These are phyloP conservation scores for Gobionotothen gibberifrons DNA, from an alignment of 2,797 vertebrate genomes.

Conservation along the genomic window DNA sequence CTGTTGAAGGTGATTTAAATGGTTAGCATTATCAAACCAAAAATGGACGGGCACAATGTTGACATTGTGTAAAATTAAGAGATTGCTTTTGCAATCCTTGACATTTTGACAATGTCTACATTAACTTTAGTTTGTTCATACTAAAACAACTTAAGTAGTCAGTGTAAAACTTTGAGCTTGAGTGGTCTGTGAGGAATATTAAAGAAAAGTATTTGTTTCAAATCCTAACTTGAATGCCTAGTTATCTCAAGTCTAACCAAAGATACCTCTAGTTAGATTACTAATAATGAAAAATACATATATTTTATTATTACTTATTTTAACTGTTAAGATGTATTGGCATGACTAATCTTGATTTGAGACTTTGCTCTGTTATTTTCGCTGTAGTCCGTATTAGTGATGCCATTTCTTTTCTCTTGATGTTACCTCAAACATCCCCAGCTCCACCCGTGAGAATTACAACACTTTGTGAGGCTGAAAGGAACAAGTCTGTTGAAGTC, in stretches of 20 bases:
- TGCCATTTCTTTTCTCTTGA: conserved; percentile 75
- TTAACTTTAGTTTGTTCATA: conserved; percentile 58
- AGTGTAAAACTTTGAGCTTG: conserved; percentile 55
- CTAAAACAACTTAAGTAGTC: conserved; percentile 54
- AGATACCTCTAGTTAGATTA: conserved; percentile 53
- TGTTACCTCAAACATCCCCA: conserved; percentile 83
- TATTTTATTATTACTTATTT: conserved; percentile 51
- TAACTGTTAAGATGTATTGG: conserved; percentile 60
- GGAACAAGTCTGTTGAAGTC: conserved; percentile 75
- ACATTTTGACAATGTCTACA: conserved; percentile 62
- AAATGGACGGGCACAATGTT: conserved; percentile 72
- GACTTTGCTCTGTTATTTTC: conserved; percentile 57
- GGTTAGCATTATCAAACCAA: conserved; percentile 81
- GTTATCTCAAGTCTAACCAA: conserved; percentile 70
- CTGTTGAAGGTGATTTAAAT: conserved; percentile 89
- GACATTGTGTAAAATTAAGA: conserved; percentile 68
- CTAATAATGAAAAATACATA: conserved; percentile 62
- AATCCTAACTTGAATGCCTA: conserved; percentile 67
- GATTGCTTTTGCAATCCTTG: conserved; percentile 64
- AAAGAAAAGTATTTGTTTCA: conserved; percentile 46
- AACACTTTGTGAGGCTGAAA: conserved; percentile 76
- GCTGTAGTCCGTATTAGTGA: conserved; percentile 72
- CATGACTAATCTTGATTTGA: conserved; percentile 75
- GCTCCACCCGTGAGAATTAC: conserved; percentile 81
- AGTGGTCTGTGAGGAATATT: conserved; percentile 56